phyloP scores from a whole-genome alignment of 2,888 invertebrate species.

The Frankliniella fusca region DNA sequence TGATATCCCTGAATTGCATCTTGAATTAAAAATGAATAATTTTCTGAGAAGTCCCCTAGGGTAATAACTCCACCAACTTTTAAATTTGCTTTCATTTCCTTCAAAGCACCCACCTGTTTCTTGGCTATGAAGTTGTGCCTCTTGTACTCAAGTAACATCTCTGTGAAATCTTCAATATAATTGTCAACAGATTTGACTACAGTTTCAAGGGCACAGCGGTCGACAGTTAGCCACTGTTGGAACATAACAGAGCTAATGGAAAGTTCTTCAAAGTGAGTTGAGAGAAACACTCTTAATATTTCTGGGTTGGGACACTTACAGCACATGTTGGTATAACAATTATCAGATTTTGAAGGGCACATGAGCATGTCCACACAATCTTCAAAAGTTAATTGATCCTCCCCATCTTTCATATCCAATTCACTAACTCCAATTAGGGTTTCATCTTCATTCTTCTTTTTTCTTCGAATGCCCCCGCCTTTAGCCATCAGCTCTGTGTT shows the following conservation, averaged over 20 bases:
- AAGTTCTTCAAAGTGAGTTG: constrained; percentile 32
- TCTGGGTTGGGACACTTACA: constrained; percentile 32
- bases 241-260: constrained; percentile 31
- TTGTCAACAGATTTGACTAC: constrained; percentile 28
- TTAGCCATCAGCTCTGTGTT: constrained; percentile 38
- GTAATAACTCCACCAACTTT: constrained; percentile 37
- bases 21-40: constrained; percentile 35
- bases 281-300: constrained; percentile 27
- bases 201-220: too few relatives aligned
- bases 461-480: too few relatives aligned
- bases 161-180: constrained; percentile 30
- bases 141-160: constrained; percentile 31
- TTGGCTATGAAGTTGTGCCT: constrained; percentile 37
- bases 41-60: constrained; percentile 40
- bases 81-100: too few relatives aligned
- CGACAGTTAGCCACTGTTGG: constrained; percentile 31
- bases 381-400: constrained; percentile 28
- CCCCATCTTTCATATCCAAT: not conserved
- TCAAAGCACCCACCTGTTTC: constrained; percentile 37
- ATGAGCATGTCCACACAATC: constrained; percentile 34
- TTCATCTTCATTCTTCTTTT: too few relatives aligned
- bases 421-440: too few relatives aligned
- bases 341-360: constrained; percentile 20
- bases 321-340: constrained; percentile 33
- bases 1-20: too few relatives aligned